Conservation (phyloP, 1,140 invertebrate species). For the Eulimnadia texana region DNA sequence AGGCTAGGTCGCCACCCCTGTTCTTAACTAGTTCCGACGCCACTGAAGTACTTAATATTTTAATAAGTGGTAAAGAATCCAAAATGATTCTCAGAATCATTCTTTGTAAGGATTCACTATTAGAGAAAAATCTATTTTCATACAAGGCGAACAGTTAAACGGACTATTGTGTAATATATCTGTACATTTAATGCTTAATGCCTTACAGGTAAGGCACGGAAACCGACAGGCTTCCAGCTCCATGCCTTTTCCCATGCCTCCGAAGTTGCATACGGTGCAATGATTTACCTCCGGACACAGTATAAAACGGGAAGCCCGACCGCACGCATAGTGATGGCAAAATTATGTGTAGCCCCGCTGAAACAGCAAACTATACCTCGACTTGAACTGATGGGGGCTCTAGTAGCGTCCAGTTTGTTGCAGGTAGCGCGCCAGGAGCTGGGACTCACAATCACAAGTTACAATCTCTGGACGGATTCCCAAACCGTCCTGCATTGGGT, state of each 20-base stretch:
- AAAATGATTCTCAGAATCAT: too few species aligned
- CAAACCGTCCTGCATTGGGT: conserved; percentile 1
- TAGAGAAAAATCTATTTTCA: too few species aligned
- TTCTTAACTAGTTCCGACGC: too few species aligned
- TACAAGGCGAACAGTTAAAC: too few species aligned
- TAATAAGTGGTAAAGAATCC: too few species aligned
- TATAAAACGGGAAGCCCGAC: background rate
- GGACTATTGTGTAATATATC: too few species aligned
- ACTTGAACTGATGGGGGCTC: conserved; percentile 22
- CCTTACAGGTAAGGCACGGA: background rate
- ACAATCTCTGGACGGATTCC: conserved; percentile 2
- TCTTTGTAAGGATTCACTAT: too few species aligned
- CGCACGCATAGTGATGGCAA: conserved; percentile 19
- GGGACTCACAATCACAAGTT: background rate
- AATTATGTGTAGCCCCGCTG: conserved; percentile 22
- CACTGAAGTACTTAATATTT: too few species aligned
- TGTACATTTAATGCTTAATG: too few species aligned
- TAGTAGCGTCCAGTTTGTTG: conserved; percentile 14
- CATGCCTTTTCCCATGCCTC: conserved; percentile 24
- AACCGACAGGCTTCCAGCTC: conserved; percentile 15
- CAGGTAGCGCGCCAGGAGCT: background rate
- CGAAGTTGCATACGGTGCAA: conserved; percentile 20
- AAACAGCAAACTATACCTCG: conserved; percentile 21
- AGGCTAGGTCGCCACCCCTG: too few species aligned
- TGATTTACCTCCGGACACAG: conserved; percentile 19